Evolutionary conservation across 2,113 vertebrate species (phyloP), one percentile per base, ranked within the genome.

Genomic region (Scophthalmus maximus): DNA sequence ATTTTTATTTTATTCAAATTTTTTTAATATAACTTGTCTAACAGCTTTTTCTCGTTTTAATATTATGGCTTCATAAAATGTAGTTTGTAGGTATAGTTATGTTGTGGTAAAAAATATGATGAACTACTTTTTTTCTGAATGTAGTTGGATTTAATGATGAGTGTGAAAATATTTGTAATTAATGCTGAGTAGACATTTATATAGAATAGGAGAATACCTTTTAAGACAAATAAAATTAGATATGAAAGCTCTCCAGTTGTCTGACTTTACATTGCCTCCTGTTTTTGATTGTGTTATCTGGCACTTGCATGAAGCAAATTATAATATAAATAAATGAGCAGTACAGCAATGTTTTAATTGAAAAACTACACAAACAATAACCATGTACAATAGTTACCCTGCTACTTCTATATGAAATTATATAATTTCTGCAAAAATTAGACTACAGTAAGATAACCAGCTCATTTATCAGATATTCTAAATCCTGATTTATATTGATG

Each of bases 201-300:
- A 85, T 60, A 76, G 49, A 83, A 23, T 59, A 53, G 42, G 40
- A 64, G 32, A 76, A 50, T 8, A 25, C 40, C 60, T 84, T 86
- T 92, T 82, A 83, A 84, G 78, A 70, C 25, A 18, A 93, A 93
- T 91, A 93, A 91, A 93, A 82, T 76, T 73, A 79, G 58, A 86
- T 61, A 63, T 81, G 38, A 87, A 88, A 78, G 55, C 32, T 15
- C 23, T 75, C 42, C 23, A 42, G n/a, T 60, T 79, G 84, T 90
- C 65, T 90, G 44, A 73, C 46, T 90, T 70, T 36, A 84, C 67
- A 80, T 76, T 85, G 84, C 83, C 85, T 57, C 67, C 81, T 88
- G 52, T 23, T 87, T 89, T 68, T 82, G 8, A 76, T 8, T 61
- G 50, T 74, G 46, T 76, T 51, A 49, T 25, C 12, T 47, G 69